Evolutionary conservation across 2,113 vertebrate species (phyloP).

Genomic region (Chaetops frenatus): DNA sequence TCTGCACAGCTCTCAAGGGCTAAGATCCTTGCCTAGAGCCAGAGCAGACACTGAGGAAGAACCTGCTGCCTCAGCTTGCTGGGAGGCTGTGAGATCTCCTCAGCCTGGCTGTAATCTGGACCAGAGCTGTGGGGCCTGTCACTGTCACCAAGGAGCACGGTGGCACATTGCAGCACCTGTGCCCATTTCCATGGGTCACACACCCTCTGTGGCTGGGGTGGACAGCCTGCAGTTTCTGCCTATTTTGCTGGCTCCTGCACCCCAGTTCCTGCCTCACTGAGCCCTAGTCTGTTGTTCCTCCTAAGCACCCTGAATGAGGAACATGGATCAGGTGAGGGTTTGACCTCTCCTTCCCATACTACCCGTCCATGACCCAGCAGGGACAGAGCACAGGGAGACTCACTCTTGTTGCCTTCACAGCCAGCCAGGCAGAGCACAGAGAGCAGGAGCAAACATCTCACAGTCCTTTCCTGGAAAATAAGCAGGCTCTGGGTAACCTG

Average conservation of each 20-base stretch:
- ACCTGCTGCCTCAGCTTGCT: background rate
- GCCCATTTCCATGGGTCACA: background rate
- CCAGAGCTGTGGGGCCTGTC: background rate
- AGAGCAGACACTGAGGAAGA: background rate
- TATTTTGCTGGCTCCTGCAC: background rate
- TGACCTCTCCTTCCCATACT: background rate
- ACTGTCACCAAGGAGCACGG: background rate
- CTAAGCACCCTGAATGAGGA: background rate
- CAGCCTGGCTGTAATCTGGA: background rate
- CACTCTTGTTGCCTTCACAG: background rate
- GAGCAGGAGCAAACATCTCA: background rate
- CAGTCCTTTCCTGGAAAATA: conserved; percentile 11
- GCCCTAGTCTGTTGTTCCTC: background rate
- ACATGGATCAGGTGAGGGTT: background rate
- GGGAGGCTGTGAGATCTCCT: background rate
- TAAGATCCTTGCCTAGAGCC: rapidly evolving
- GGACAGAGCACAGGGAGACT: background rate
- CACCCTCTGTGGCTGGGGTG: rapidly evolving
- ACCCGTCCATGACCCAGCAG: background rate
- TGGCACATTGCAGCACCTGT: background rate
- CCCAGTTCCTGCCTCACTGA: background rate
- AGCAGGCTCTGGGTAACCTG: background rate
- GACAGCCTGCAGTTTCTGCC: background rate
- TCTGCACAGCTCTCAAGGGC: background rate
- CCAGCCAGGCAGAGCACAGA: background rate